Conservation (phyloP, 2,113 vertebrate genomes). For the Campylorhamphus procurvoides region DNA sequence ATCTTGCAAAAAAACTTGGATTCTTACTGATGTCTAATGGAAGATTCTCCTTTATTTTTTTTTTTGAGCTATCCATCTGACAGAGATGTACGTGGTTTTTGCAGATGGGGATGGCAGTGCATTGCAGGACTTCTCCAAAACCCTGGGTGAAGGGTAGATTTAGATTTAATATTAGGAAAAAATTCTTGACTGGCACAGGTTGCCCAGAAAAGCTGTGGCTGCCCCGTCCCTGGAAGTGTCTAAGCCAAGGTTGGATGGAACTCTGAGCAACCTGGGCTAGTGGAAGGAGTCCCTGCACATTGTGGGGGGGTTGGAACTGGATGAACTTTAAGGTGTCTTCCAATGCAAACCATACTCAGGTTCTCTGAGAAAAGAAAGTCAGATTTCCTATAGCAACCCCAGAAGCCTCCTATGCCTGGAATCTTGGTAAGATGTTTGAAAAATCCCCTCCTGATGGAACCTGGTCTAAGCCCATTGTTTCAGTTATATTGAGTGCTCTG, state of each 20-base stretch:
- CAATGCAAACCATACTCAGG: not conserved
- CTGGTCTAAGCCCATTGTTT: not conserved
- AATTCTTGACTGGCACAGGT: not conserved
- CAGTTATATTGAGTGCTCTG: rapidly evolving
- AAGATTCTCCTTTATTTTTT: not conserved
- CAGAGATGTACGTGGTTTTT: not conserved
- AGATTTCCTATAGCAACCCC: not conserved
- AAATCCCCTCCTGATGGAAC: not conserved
- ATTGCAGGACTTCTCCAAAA: not conserved
- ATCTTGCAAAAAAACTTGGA: not conserved
- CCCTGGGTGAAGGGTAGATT: not conserved
- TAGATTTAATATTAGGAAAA: not conserved
- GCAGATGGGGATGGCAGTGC: not conserved
- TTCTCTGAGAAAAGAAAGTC: not conserved
- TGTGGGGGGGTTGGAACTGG: rapidly evolving
- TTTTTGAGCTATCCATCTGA: not conserved
- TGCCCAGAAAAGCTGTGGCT: not conserved
- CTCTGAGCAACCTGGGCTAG: not conserved
- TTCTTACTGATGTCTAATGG: not conserved
- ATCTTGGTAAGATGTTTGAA: not conserved
- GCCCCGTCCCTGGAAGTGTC: not conserved
- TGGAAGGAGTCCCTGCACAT: not conserved
- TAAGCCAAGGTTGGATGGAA: rapidly evolving
- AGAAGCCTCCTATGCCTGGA: not conserved
- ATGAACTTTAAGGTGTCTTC: not conserved